Evolutionary conservation across 2,797 vertebrate species (phyloP), one percentile per base, ranked within the genome.

Genomic region (Enteromius viviparus): DNA sequence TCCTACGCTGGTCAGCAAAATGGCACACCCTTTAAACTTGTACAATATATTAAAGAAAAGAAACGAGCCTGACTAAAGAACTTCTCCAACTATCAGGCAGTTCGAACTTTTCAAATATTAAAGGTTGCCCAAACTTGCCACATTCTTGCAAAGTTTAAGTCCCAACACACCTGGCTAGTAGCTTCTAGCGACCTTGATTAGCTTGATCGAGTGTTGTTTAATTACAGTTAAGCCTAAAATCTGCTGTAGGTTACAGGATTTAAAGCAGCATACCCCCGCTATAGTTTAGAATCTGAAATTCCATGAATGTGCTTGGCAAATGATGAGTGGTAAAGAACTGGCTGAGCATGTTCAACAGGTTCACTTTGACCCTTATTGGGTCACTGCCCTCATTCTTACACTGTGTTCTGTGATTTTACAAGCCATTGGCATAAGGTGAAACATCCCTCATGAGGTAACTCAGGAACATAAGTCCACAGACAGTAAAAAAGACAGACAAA

Each of bases 311-410:
- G 21, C 51, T 45, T 64, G 12, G 62, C 62, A 80, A 81, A 76
- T 76, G 0, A 37, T 81, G 4, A 81, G 72, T 68, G 80, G 82
- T 76, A 68, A 62, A 81, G 74, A 75, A 87, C 88, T 85, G 89
- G 90, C 89, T 92, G 81, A 86, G 86, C 91, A 87, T 87, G 90
- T 91, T 92, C 82, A 53, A 85, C 84, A 65, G 84, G 88, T 90
- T 89, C 84, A 86, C 78, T 85, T 76, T 32, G 42, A 60, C 40
- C 26, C 19, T 1, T 19, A 47, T 17, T 47, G 12, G 37, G 65
- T 80, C 78, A 70, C 51, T 45, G 51, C 23, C 37, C 51, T 80
- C 66, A 32, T 70, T 70, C 49, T 45, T 70, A 70, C 19, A 42
- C 15, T 19, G 17, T n/a, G n/a, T 58, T 80, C 10, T 45, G 19